Evolutionary conservation across 2,113 vertebrate genomes (phyloP), one percentile per base, ranked within the genome.

Genomic region (Psettodes erumei): DNA sequence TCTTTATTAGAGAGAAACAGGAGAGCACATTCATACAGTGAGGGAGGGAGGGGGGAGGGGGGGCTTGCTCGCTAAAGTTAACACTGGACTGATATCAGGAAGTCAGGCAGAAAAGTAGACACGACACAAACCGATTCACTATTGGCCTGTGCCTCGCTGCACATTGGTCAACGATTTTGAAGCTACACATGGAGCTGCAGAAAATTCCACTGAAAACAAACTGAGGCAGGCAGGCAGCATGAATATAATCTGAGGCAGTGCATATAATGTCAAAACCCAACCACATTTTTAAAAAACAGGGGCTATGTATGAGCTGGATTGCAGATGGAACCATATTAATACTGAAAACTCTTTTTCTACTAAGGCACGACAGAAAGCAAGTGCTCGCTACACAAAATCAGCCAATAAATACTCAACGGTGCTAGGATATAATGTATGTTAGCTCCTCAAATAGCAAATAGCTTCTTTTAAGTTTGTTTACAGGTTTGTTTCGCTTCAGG

Each of bases 51-150:
- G 13, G 35, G 12, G 47, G 45, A 63, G 45, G 28, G 10, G 25
- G 7, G 40, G 54, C 2, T 13, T 12, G 48, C 11, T 5, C 13
- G 6, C 19, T 37, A 58, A 84, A 42, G 81, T 86, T 87, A 81
- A 77, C 76, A 75, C 80, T 68, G 69, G 68, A 64, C 77, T 72
- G 81, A 84, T 71, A 82, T 80, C 81, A 86, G 85, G 74, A 90
- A 93, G 88, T 91, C 87, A 90, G 86, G 90, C 87, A 82, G 88
- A 91, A 93, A 92, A 93, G 82, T 71, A 74, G 76, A 93, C 86
- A 70, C 90, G 91, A 91, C 90, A 93, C 75, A 75, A 86, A 74
- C 87, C 43, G 78, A 88, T 88, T 86, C 70, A 73, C 50, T 59
- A n/a, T 58, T 42, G 69, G 75, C 59, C 40, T 86, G 55, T 64